phyloP scores from a whole-genome alignment of 1,140 invertebrate genomes.

The Mycetomoellerius zeteki region DNA sequence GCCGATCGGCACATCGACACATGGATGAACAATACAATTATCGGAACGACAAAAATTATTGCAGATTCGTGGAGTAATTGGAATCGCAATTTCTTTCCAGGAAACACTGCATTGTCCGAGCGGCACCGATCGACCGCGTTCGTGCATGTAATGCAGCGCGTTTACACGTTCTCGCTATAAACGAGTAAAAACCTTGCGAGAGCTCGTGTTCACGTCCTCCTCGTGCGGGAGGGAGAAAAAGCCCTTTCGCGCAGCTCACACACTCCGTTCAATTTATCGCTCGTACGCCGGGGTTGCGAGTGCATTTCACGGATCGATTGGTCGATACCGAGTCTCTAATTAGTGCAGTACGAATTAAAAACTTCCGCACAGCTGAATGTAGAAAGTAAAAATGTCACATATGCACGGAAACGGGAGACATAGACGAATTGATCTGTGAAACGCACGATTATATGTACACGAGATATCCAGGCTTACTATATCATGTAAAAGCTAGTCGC shows the following conservation, averaged over 20 bases:
- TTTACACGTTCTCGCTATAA: slow-evolving; percentile 30
- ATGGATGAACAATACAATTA: slow-evolving; percentile 17
- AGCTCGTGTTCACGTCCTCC: not conserved
- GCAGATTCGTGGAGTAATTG: not conserved
- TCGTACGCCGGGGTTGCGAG: slow-evolving; percentile 12
- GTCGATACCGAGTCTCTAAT: slow-evolving; percentile 64
- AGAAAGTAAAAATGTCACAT: slow-evolving; percentile 43
- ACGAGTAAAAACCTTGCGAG: slow-evolving; percentile 37
- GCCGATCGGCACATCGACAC: not conserved
- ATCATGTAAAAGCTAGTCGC: not conserved
- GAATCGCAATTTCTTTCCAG: slow-evolving; percentile 3
- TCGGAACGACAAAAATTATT: slow-evolving; percentile 14
- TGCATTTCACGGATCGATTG: slow-evolving; percentile 54
- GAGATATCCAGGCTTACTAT: slow-evolving; percentile 5
- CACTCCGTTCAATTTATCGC: slow-evolving; percentile 34
- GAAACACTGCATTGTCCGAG: not conserved
- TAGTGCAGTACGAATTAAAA: slow-evolving; percentile 60
- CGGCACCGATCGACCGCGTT: not conserved
- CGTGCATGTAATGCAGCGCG: slow-evolving; percentile 38
- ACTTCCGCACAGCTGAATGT: slow-evolving; percentile 22
- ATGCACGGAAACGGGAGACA: slow-evolving; percentile 41
- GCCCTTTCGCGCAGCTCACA: slow-evolving; percentile 19
- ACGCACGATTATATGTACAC: slow-evolving; percentile 19
- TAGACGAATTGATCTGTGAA: slow-evolving; percentile 47
- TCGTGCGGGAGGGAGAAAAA: not conserved